phyloP scores from a whole-genome alignment of 2,797 vertebrate species.

The Tarsius wallacei region DNA sequence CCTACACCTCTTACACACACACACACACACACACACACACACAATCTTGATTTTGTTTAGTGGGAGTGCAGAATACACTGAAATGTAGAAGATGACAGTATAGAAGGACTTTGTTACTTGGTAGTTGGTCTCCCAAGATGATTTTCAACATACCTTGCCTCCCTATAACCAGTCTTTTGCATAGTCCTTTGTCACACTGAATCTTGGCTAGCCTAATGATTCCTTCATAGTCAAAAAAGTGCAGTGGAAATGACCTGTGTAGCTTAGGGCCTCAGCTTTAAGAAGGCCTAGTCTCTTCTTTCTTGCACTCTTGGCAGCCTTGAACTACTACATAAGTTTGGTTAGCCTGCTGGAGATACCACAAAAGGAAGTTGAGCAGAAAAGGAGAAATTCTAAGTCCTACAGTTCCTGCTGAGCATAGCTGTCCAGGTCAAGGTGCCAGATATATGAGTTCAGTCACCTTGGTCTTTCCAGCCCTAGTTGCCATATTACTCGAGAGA shows the following conservation, averaged over 20 bases:
- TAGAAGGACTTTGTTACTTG: slow-evolving; percentile 3
- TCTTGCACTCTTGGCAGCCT: not conserved
- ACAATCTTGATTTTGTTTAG: not conserved
- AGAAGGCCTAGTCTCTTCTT: not conserved
- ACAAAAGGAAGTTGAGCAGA: not conserved
- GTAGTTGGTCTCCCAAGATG: not conserved
- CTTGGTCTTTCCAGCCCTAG: not conserved
- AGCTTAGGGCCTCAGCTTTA: not conserved
- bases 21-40: not conserved
- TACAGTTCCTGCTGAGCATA: not conserved
- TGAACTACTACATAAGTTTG: not conserved
- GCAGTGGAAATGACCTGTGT: not conserved
- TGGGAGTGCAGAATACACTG: not conserved
- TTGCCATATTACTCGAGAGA: not conserved
- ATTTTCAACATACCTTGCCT: not conserved
- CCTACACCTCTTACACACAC: not conserved
- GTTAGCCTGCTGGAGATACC: not conserved
- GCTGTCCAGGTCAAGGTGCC: not conserved
- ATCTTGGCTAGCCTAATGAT: not conserved
- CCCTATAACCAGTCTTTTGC: not conserved
- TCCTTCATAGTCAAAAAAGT: not conserved
- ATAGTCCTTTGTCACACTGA: not conserved
- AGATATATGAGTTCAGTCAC: not conserved
- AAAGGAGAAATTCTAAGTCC: not conserved
- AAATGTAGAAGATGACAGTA: slow-evolving; percentile 4